A percentile compares a stretch with the other conserved stretches of the same genome.
phyloP scores from a whole-genome alignment of 2,797 vertebrate species.

The Lemur catta region DNA sequence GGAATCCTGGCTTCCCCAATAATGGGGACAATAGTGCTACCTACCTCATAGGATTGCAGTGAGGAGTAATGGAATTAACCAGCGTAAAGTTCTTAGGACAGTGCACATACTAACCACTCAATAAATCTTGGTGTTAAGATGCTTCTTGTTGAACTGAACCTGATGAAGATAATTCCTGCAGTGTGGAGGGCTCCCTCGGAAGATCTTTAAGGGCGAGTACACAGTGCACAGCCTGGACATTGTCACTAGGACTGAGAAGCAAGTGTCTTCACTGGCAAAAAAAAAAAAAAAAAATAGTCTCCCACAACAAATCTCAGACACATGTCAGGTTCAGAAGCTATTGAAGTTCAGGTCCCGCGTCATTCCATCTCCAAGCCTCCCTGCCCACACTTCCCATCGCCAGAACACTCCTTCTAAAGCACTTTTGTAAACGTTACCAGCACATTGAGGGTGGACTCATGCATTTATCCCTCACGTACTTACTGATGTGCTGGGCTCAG shows the following conservation, averaged over 20 bases:
- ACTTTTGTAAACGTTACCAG: neutral
- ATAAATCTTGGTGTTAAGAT: neutral
- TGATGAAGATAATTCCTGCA: neutral
- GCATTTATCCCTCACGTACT: neutral
- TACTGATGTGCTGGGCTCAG: neutral
- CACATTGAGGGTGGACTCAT: neutral
- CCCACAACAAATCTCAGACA: neutral
- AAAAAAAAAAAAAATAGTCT: neutral
- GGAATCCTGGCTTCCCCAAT: neutral
- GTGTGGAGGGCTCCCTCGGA: neutral
- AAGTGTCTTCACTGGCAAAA: neutral
- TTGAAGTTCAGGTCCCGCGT: neutral
- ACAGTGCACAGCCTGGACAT: neutral
- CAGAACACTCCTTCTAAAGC: neutral
- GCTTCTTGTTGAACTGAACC: neutral
- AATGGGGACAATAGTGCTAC: neutral
- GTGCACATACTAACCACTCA: neutral
- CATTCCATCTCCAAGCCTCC: neutral
- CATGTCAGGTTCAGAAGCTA: neutral
- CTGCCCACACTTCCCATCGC: too few species aligned
- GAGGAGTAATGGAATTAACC: neutral
- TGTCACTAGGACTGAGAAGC: neutral
- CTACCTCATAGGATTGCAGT: neutral
- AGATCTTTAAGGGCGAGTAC: neutral
- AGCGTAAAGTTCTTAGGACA: neutral